Base-by-base conservation (phyloP, 2,113 vertebrate genomes). In the Pao palembangensis region DNA sequence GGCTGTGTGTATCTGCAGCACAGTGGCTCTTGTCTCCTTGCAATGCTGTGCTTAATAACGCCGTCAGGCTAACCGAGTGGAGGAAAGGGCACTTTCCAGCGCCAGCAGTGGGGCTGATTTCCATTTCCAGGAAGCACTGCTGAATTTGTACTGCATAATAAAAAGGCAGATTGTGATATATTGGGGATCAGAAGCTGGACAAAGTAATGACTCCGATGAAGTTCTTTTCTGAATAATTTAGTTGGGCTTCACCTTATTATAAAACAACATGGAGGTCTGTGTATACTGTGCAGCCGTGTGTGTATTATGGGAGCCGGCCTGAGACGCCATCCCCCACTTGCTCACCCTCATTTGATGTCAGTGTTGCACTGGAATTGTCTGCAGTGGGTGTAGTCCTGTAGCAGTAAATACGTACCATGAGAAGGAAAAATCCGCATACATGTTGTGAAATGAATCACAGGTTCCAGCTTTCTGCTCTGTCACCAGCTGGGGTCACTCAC, bases 1-100 rank as follows among this genome's bases (percentile, higher is more conserved):
- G 57, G 48, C 64, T 57, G 59, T 70, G 60, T 64, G 55, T 65
- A 47, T 69, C 46, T 66, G 14, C 11, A 2, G 41, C 51, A 25
- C 49, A 42, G 46, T 59, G 11, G 20, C 21, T 20, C 12, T 12
- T 23, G 55, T 54, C 42, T 57, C 13, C 43, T 28, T 34, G 19
- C 20, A 11, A 48, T 17, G 4, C 16, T 46, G 43, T 6, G 21
- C 7, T 38, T 52, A 6, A 53, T 31, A 55, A 56, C 18, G 58
- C 23, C 6, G 55, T 25, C 23, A 44, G 14, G 46, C 28, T 49
- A 55, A n/a, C 1, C 0, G 20, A 47, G 28, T 5, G 31, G n/a
- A 64, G 13, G 51, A 44, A 20, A 21, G 55, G 5, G 1, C 16
- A 3, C 41, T 60, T 50, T 25, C 1, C 11, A 14, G 3, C 38